These are phyloP conservation scores for Caenorhabditis sp. DNA, from an alignment of 2,888 invertebrate genomes.

Conservation along the genomic window DNA sequence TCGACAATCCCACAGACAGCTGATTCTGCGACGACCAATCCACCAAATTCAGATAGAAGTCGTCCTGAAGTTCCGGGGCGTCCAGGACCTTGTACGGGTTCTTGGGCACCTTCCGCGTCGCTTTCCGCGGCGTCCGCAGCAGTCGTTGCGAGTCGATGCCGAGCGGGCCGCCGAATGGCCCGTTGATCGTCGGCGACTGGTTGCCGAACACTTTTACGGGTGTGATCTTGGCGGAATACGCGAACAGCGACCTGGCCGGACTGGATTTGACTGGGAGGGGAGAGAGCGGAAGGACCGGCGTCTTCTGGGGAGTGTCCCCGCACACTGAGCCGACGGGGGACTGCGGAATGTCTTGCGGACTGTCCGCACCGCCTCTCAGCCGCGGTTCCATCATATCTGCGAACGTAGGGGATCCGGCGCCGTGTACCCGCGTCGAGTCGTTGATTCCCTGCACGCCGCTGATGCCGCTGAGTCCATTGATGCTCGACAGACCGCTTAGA, in stretches of 20 bases:
- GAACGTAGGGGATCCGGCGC: slow-evolving; percentile 30
- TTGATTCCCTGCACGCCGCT: neutral
- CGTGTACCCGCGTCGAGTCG: neutral
- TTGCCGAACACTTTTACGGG: slow-evolving; percentile 65
- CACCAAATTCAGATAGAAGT: slow-evolving; percentile 98
- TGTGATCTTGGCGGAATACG: slow-evolving; percentile 72
- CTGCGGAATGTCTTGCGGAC: slow-evolving; percentile 16
- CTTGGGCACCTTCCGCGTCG: slow-evolving; percentile 97
- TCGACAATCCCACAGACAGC: slow-evolving; percentile 96
- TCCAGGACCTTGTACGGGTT: slow-evolving; percentile 97
- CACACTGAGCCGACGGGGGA: slow-evolving; percentile 25
- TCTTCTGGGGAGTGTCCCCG: slow-evolving; percentile 7
- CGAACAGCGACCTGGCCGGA: slow-evolving; percentile 66
- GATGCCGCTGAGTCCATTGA: slow-evolving; percentile 1
- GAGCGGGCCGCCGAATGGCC: slow-evolving; percentile 88
- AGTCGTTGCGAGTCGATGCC: slow-evolving; percentile 96
- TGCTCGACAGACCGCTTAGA: too few relatives aligned
- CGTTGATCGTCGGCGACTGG: slow-evolving; percentile 4
- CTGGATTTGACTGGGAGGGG: slow-evolving; percentile 37
- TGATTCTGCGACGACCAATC: slow-evolving; percentile 99
- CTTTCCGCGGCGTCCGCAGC: slow-evolving; percentile 94
- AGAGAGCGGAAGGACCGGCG: slow-evolving; percentile 34
- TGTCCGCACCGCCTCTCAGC: slow-evolving; percentile 25
- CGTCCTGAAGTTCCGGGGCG: slow-evolving; percentile 97
- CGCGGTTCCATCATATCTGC: slow-evolving; percentile 53